Conservation (phyloP, 2,888 invertebrate genomes). For the Chrysolina americana region DNA sequence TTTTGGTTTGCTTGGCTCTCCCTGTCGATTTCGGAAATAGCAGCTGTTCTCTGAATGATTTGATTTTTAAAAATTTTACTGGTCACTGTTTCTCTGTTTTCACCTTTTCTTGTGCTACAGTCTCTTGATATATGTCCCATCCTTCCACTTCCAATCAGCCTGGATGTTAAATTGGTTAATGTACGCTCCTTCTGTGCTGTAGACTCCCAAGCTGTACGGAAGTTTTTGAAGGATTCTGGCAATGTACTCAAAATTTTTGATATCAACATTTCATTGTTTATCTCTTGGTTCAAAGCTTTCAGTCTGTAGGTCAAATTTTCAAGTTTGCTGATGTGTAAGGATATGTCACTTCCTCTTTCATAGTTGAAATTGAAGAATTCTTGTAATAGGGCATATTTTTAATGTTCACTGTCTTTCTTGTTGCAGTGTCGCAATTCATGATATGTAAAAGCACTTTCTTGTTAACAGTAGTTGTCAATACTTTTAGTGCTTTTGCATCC, state of each 20-base stretch:
- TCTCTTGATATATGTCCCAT: constrained; percentile 18
- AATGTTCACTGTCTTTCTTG: constrained; percentile 28
- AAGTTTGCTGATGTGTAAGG: constrained; percentile 25
- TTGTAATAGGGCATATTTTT: constrained; percentile 33
- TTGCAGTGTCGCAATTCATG: constrained; percentile 25
- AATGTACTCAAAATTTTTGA: constrained; percentile 46
- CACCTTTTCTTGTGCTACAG: background rate
- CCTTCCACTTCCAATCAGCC: constrained; percentile 33
- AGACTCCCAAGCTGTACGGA: constrained; percentile 40
- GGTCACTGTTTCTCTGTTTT: constrained; percentile 6
- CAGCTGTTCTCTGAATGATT: background rate
- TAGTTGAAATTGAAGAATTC: constrained; percentile 34
- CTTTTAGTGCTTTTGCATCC: constrained; percentile 32
- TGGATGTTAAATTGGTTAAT: constrained; percentile 45
- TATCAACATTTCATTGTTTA: constrained; percentile 39
- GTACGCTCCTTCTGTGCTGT: constrained; percentile 30
- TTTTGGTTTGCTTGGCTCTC: constrained; percentile 16
- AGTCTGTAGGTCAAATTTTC: constrained; percentile 38
- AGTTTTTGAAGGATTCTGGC: constrained; percentile 62
- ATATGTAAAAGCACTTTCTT: constrained; percentile 33
- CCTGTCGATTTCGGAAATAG: background rate
- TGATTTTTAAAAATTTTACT: background rate
- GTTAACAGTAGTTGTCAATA: constrained; percentile 31
- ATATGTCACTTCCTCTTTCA: constrained; percentile 15
- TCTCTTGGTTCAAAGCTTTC: constrained; percentile 34